Base-by-base conservation (phyloP, 2,113 vertebrate genomes). In the Cacatua alba region DNA sequence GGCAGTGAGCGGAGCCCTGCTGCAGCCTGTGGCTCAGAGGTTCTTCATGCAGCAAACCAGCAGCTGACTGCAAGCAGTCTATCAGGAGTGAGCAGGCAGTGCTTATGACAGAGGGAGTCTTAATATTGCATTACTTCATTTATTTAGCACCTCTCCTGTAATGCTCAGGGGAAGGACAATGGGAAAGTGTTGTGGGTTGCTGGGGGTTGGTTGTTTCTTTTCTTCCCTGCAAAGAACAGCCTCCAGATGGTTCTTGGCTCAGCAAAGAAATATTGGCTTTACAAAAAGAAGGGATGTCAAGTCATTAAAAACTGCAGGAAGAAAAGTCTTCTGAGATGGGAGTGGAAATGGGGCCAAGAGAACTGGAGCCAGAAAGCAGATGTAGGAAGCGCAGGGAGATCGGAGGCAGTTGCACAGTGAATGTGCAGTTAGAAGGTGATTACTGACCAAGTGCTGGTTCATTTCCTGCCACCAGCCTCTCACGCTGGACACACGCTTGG, bases 111-210 rank as follows among this genome's bases (percentile, higher is more conserved):
- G 82, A 71, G 74, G 82, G 82, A 87, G 63, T 10, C 78, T 87
- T 63, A 87, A 87, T 68, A 39, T 48, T 92, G 82, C 78, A 81
- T 87, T 81, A 31, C 82, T 94, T 72, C 82, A 81, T 83, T 92
- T 94, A 68, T 92, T 92, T 83, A 94, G 85, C 89, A 80, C 89
- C 86, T 94, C 92, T 83, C 55, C 55, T 68, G 64, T 44, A 62
- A 72, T n/a, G 75, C 82, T 64, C 78, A 9, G 68, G 92, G 92
- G 82, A 87, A 65, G 86, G 92, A 80, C 82, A 91, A 95, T 37
- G 48, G 94, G 82, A 80, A 83, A 39, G 67, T 2, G 5, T 6
- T 46, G 68, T 19, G 63, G 68, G 37, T 49, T 75, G 75, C 49
- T 65, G 78, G 55, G 67, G 68, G 31, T 18, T 83, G 55, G 62